Evolutionary conservation across 2,888 invertebrate species (phyloP).

Genomic region (Schrankia costaestrigalis): DNA sequence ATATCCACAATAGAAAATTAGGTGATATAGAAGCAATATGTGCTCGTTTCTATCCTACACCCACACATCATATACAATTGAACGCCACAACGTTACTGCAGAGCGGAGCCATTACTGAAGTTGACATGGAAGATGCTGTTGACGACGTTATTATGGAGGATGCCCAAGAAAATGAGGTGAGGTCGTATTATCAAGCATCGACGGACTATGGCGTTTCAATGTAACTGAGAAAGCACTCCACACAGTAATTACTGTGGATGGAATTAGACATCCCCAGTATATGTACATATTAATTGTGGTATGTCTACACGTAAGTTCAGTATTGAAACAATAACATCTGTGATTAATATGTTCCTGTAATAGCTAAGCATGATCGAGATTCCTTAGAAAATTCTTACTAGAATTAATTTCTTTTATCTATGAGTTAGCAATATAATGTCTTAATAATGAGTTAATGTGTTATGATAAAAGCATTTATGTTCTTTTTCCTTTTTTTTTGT

Average conservation of each 20-base stretch:
- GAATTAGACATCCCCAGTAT: no score
- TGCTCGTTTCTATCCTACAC: constrained; percentile 88
- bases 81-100: constrained; percentile 92
- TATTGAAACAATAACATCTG: no score
- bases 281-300: no score
- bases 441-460: background rate
- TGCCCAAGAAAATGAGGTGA: constrained; percentile 72
- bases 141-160: constrained; percentile 68
- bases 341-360: no score
- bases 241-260: no score
- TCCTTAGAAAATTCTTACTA: no score
- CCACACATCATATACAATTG: constrained; percentile 88
- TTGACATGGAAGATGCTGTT: constrained; percentile 90
- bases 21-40: constrained; percentile 88
- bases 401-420: no score
- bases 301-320: no score
- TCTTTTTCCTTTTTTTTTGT: background rate
- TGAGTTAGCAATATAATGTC: no score
- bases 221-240: no score
- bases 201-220: constrained; percentile 12
- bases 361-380: no score
- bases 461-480: background rate
- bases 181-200: constrained; percentile 33
- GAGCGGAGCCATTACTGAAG: constrained; percentile 89
- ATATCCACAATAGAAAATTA: constrained; percentile 90